Conservation (phyloP, 1,140 invertebrate genomes). For the Achroia grisella region DNA sequence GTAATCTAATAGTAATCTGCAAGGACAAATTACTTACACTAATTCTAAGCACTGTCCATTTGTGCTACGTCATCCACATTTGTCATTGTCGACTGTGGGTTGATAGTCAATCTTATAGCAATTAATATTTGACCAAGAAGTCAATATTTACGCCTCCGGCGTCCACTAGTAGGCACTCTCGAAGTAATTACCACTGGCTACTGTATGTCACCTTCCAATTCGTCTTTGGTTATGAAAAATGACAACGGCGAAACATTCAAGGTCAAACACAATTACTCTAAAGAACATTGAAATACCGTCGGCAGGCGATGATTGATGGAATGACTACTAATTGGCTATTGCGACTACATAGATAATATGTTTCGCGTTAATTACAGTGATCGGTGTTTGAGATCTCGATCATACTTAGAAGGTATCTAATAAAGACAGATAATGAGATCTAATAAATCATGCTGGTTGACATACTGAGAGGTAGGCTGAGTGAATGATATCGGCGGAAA, state of each 20-base stretch:
- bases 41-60: neutral
- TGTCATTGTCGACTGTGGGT: conserved; percentile 17
- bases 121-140: conserved; percentile 41
- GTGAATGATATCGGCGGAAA: conserved; percentile 45
- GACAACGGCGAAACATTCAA: conserved; percentile 7
- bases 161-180: conserved; percentile 8
- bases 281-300: conserved; percentile 11
- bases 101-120: conserved; percentile 23
- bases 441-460: conserved; percentile 48
- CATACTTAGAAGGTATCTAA: conserved; percentile 28
- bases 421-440: conserved; percentile 35
- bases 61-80: conserved; percentile 4
- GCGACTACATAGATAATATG: conserved; percentile 13
- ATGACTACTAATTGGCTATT: conserved; percentile 25
- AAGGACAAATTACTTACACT: neutral
- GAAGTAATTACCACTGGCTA: conserved; percentile 10
- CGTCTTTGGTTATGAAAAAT: conserved; percentile 6
- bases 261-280: conserved; percentile 9
- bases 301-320: conserved; percentile 35
- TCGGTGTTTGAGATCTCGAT: conserved; percentile 15
- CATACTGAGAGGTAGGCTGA: conserved; percentile 27
- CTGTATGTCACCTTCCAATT: conserved; percentile 15
- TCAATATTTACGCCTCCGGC: conserved; percentile 18
- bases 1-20: neutral
- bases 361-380: conserved; percentile 11